Conservation (phyloP, 2,888 invertebrate species). For the Coleophora flavipennella region DNA sequence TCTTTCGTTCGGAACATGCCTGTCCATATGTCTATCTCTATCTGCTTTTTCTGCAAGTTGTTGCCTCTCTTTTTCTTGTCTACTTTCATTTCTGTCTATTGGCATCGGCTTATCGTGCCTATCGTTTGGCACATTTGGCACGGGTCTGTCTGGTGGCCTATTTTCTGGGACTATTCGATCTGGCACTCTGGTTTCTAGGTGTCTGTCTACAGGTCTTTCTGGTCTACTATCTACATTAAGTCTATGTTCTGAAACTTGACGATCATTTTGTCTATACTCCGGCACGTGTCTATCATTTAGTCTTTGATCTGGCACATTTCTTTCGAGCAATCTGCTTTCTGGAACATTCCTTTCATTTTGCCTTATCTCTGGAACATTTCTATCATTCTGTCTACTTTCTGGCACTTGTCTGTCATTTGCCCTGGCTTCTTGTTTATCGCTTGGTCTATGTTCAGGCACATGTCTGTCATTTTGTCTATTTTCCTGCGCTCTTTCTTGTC, state of each 20-base stretch:
- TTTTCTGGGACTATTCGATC: conserved; percentile 1
- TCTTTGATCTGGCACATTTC: conserved; percentile 3
- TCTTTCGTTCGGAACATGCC: conserved; percentile 8
- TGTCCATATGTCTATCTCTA: conserved; percentile 10
- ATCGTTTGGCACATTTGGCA: conserved; percentile 5
- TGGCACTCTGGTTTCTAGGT: background rate
- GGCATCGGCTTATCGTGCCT: conserved; percentile 15
- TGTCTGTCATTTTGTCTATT: conserved; percentile 10
- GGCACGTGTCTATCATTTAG: conserved; percentile 7
- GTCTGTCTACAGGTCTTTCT: conserved; percentile 5
- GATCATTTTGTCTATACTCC: background rate
- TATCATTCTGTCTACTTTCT: conserved; percentile 1
- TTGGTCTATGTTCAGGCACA: conserved; percentile 10
- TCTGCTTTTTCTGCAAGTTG: conserved; percentile 11
- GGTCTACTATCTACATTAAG: conserved; percentile 7
- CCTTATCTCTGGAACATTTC: background rate
- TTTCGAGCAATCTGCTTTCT: too few species aligned
- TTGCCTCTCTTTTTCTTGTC: conserved; percentile 15
- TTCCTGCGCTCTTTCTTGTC: conserved; percentile 12
- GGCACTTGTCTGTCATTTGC: conserved; percentile 9
- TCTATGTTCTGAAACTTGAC: background rate
- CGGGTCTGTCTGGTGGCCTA: conserved; percentile 16
- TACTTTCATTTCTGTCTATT: conserved; percentile 10
- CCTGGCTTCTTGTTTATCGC: conserved; percentile 11
- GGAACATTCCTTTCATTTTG: background rate